Conservation (phyloP, 2,797 vertebrate species). For the Cephalopachus bancanus region DNA sequence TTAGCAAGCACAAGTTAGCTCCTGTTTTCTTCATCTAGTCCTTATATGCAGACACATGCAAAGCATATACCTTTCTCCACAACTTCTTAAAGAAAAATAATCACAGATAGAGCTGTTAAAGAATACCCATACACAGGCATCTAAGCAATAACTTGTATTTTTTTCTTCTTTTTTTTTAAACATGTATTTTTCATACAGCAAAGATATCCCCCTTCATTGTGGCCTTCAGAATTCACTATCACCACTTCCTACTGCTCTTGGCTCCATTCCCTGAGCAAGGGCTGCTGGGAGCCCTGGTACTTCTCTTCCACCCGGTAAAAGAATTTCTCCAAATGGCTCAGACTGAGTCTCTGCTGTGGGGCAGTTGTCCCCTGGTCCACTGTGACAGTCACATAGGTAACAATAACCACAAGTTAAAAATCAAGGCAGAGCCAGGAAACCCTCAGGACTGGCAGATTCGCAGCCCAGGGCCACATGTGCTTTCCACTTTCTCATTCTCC, state of each 20-base stretch:
- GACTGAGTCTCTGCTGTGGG: not conserved
- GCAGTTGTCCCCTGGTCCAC: not conserved
- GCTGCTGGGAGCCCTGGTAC: no score
- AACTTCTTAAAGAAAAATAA: not conserved
- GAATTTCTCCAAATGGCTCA: not conserved
- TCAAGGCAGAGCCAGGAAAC: not conserved
- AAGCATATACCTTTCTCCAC: not conserved
- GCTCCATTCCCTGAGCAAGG: not conserved
- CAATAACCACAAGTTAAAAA: not conserved
- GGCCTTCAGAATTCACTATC: not conserved
- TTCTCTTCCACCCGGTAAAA: not conserved
- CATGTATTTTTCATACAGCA: not conserved
- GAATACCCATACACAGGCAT: not conserved
- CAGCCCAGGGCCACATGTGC: accelerated
- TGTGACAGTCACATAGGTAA: not conserved
- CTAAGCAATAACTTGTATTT: not conserved
- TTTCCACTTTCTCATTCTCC: not conserved
- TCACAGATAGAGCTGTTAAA: not conserved
- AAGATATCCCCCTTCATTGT: not conserved
- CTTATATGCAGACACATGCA: not conserved
- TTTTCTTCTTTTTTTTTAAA: not conserved
- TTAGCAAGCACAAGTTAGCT: not conserved
- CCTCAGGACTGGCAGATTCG: not conserved
- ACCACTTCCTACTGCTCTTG: not conserved
- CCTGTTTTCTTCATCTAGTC: not conserved